These are phyloP conservation scores for Plebejus argus DNA, from an alignment of 2,888 invertebrate genomes.

Conservation along the genomic window DNA sequence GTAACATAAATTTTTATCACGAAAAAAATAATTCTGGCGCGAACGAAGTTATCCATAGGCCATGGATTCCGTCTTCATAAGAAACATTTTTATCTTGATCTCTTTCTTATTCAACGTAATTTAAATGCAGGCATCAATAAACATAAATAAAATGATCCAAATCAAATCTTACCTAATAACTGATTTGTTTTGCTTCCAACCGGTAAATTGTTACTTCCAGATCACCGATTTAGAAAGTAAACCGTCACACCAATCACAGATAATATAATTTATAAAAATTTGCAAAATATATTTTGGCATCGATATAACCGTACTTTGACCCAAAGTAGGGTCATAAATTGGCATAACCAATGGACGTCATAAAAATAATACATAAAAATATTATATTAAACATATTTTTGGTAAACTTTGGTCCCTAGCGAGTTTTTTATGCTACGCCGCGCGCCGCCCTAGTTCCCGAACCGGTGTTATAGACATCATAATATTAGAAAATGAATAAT, in stretches of 20 bases:
- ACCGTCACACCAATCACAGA: background rate
- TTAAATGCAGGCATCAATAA: background rate
- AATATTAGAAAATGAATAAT: too few species aligned
- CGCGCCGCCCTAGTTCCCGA: too few species aligned
- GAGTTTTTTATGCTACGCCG: too few species aligned
- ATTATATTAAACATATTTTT: background rate
- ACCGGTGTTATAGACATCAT: too few species aligned
- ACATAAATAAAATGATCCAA: background rate
- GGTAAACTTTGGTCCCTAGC: too few species aligned
- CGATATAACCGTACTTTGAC: background rate
- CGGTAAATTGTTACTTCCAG: background rate
- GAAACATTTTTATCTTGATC: too few species aligned
- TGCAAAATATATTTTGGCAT: background rate
- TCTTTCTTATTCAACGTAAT: too few species aligned
- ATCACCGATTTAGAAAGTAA: constrained; percentile 9
- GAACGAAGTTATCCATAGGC: too few species aligned
- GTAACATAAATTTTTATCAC: too few species aligned
- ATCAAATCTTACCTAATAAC: background rate
- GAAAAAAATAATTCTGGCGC: too few species aligned
- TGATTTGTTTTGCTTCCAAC: background rate
- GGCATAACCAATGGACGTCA: background rate
- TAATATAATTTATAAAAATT: too few species aligned
- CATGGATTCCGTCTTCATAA: too few species aligned
- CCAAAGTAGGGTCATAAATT: background rate
- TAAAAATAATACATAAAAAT: background rate